These are phyloP conservation scores for Coregonus ussuriensis DNA, from an alignment of 2,797 vertebrate genomes.

Conservation along the genomic window DNA sequence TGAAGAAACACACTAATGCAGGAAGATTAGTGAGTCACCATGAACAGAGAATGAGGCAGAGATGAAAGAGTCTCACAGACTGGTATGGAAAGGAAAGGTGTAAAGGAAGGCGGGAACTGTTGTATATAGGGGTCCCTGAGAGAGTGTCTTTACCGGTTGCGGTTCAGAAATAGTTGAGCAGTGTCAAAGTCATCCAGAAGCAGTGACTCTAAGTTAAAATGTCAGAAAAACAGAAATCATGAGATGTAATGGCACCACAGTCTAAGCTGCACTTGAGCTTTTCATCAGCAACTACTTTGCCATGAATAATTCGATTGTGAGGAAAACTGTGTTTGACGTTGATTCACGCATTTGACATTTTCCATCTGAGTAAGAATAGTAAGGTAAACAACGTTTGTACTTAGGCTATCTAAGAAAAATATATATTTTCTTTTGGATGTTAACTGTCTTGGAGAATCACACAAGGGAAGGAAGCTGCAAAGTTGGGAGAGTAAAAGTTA, in stretches of 20 bases:
- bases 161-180: conserved; percentile 73
- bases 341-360: neutral
- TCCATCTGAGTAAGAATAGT: neutral
- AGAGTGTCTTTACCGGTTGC: conserved; percentile 71
- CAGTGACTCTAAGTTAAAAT: conserved; percentile 62
- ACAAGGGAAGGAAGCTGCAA: neutral
- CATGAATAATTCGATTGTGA: neutral
- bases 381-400: neutral
- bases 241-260: conserved; percentile 8
- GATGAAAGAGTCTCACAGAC: conserved; percentile 38
- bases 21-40: conserved; percentile 39
- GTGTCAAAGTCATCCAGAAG: conserved; percentile 78
- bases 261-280: neutral
- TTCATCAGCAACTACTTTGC: neutral
- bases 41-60: conserved; percentile 31
- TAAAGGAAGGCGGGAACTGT: conserved; percentile 14
- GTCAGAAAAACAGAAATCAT: conserved; percentile 66
- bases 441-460: conserved; percentile 18
- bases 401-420: neutral
- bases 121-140: conserved; percentile 49
- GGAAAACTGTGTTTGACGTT: neutral
- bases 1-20: conserved; percentile 16
- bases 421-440: conserved; percentile 15
- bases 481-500: conserved; percentile 37
- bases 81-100: conserved; percentile 13